Base-by-base conservation (phyloP, 2,113 vertebrate species). In the Poeciliopsis retropinna region DNA sequence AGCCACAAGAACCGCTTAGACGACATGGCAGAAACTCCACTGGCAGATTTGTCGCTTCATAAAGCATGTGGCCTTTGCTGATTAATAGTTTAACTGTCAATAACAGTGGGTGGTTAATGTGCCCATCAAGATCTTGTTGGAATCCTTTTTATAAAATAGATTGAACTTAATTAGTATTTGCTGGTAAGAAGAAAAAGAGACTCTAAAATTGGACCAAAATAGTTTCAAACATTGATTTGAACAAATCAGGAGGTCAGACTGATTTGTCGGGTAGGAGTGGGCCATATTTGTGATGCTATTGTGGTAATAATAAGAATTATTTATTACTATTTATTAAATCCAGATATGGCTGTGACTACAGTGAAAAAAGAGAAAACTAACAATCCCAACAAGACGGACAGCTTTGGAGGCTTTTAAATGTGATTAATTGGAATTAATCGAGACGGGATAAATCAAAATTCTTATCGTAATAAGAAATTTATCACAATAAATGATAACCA, bases 21-120 rank as follows among this genome's bases (percentile, higher is more conserved):
- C 84, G 39, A 60, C 61, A 19, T 5, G 80, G 60, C 51, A 28
- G 4, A 74, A 79, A 61, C 15, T 37, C 73, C 75, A 66, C 65
- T 70, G 62, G 39, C 78, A 80, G 80, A 86, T 80, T 71, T 74
- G 76, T 68, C 66, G 39, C 74, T 78, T 77, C 60, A 30, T 57
- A 28, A 70, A 74, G 44, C 67, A 66, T 29, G 64, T 28, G 51
- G 64, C n/a, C 14, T 11, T 80, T 63, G 41, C 22, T 31, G 51
- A n/a, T n/a, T 6, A 57, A 3, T 22, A 17, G 63, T 37, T n/a
- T 17, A 19, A 30, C 19, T 41, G 31, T 22, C 57, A 0, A 22
- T 31, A 27, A 13, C 22, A 68, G 44, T 66, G 0, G 51, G 15
- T 61, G 66, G 68, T 29, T 67, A 70, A 81, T 67, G 60, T 54